Percentiles rank a stretch among this genome's conserved stretches.
Conservation (phyloP, 2,113 vertebrate genomes). For the Camelus bactrianus region DNA sequence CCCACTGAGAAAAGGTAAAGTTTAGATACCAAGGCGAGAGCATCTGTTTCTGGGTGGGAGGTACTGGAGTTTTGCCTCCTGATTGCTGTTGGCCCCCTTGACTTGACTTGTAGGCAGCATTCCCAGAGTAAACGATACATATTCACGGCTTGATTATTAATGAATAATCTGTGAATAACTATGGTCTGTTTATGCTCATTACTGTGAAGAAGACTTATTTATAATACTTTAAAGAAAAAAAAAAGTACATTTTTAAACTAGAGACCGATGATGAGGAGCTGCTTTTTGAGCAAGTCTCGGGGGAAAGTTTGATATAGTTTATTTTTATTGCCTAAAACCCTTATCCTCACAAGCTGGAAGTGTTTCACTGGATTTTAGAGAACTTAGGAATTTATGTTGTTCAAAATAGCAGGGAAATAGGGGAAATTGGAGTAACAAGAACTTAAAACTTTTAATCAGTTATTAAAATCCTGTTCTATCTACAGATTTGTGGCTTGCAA, state of each 20-base stretch:
- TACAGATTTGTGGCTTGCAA: slow-evolving; percentile 60
- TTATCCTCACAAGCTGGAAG: slow-evolving; percentile 31
- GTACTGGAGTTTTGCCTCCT: slow-evolving; percentile 39
- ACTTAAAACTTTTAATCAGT: slow-evolving; percentile 67
- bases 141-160: slow-evolving; percentile 78
- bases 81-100: slow-evolving; percentile 73
- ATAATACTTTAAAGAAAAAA: slow-evolving; percentile 67
- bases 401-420: slow-evolving; percentile 38
- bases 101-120: slow-evolving; percentile 66
- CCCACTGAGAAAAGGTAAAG: slow-evolving; percentile 37
- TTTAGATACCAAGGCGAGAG: slow-evolving; percentile 41
- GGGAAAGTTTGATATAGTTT: neutral
- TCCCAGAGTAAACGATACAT: slow-evolving; percentile 82
- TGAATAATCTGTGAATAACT: slow-evolving; percentile 77
- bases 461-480: slow-evolving; percentile 54
- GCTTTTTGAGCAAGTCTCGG: slow-evolving; percentile 47
- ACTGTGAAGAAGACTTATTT: slow-evolving; percentile 75
- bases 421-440: slow-evolving; percentile 60
- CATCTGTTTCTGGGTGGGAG: neutral
- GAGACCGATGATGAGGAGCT: slow-evolving; percentile 51
- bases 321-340: neutral
- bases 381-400: slow-evolving; percentile 50
- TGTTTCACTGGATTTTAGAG: slow-evolving; percentile 60
- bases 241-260: slow-evolving; percentile 40
- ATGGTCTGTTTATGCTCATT: slow-evolving; percentile 74